Base-by-base conservation (phyloP, 1,140 invertebrate genomes). In the Palaemon carinicauda region DNA sequence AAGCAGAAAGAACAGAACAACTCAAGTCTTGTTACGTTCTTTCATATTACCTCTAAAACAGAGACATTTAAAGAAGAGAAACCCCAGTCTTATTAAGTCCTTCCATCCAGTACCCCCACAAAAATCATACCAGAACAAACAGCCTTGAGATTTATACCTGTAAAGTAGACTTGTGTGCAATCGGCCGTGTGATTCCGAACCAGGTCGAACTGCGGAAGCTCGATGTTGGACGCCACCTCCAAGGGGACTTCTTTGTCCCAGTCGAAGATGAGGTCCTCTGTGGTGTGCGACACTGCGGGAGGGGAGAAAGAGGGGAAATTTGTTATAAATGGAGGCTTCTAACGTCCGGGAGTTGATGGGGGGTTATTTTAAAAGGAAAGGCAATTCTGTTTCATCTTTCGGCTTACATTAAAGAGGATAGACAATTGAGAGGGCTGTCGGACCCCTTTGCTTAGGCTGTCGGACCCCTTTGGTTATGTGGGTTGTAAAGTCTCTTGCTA, bases 171-270 rank as follows among this genome's bases (percentile, higher is more conserved):
- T 50, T 84, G 82, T 1, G 82, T 84, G 53, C 82, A 84, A 54
- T 84, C 82, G 27, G 82, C 82, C 27, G 82, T 84, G 82, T 84
- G 82, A 54, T 84, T 84, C 52, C 53, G 29, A 12, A 84, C 82
- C 15, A 84, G 82, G 53, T 84, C 82, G 51, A 84, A 84, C 33
- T 84, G 82, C 4, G 82, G 82, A 15, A 84, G 51, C 19, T 84
- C 82, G 4, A 84, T 84, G 54, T 84, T 60, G 73, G 75, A 73
- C 21, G 75, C 82, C 21, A 84, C 82, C 71, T 60, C 82, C 29
- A 84, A 74, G 29, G 82, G 82, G 14, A 84, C 53, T 10, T 84
- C 53, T 14, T 73, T 53, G 9, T 84, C 82, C 82, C 82, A 84
- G 82, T 84, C 82, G 33, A 84, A 84, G 15, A 84, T 54, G 9